Percentiles rank a stretch among this genome's conserved stretches.
phyloP scores from a whole-genome alignment of 2,797 vertebrate species.

The Oreochromis mossambicus region DNA sequence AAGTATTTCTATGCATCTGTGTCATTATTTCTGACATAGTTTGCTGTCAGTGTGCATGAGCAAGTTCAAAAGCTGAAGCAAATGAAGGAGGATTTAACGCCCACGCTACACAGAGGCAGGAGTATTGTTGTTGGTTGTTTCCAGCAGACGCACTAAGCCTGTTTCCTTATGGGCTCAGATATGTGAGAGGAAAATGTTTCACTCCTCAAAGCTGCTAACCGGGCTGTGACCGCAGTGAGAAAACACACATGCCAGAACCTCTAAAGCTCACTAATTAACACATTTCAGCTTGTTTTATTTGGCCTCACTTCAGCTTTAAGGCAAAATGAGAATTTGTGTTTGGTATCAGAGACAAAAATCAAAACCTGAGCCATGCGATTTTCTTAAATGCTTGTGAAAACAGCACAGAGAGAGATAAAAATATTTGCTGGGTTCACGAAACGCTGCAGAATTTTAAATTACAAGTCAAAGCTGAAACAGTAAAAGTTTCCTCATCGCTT shows the following conservation, averaged over 20 bases:
- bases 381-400: background rate
- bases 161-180: background rate
- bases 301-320: background rate
- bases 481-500: background rate
- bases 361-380: accelerated
- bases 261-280: background rate
- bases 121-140: background rate
- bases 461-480: background rate
- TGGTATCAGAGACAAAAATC: background rate
- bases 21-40: background rate
- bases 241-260: background rate
- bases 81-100: background rate
- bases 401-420: accelerated
- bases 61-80: background rate
- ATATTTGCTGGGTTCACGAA: background rate
- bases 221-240: background rate
- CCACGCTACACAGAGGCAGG: background rate
- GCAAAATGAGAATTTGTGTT: background rate
- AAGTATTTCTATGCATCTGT: background rate
- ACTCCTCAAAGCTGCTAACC: background rate
- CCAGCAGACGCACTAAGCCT: background rate
- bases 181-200: background rate
- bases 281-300: background rate
- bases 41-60: background rate
- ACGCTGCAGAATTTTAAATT: background rate